phyloP scores from a whole-genome alignment of 2,888 invertebrate species.

The Ptilodon capucinus region DNA sequence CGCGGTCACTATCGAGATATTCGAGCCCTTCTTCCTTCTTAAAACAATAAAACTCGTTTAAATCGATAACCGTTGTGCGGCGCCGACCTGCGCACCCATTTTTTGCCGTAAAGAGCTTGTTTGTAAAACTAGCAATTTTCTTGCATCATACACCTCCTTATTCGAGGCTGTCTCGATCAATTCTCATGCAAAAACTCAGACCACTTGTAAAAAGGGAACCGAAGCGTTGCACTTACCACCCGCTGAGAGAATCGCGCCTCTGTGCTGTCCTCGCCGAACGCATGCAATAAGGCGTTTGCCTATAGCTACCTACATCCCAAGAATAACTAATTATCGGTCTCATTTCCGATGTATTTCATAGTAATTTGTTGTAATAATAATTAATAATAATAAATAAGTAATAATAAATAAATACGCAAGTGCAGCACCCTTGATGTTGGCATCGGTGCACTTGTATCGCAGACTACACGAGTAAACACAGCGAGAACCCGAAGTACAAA shows the following conservation, averaged over 20 bases:
- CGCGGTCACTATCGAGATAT: slow-evolving; percentile 55
- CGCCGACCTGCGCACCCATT: slow-evolving; percentile 54
- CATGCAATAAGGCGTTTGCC: slow-evolving; percentile 28
- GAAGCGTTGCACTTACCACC: slow-evolving; percentile 50
- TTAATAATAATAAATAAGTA: no score
- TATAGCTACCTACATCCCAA: slow-evolving; percentile 20
- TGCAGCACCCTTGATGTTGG: slow-evolving; percentile 26
- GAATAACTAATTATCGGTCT: slow-evolving; percentile 3
- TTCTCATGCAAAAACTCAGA: slow-evolving; percentile 55
- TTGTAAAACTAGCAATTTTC: slow-evolving; percentile 70
- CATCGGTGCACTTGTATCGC: slow-evolving; percentile 41
- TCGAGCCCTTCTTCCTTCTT: slow-evolving; percentile 52
- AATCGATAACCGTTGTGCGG: slow-evolving; percentile 62
- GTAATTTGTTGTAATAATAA: background rate
- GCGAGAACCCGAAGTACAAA: slow-evolving; percentile 38
- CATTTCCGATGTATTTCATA: slow-evolving; percentile 6
- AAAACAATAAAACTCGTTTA: slow-evolving; percentile 67
- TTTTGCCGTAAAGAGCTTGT: slow-evolving; percentile 62
- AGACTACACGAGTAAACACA: slow-evolving; percentile 52
- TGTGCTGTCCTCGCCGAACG: slow-evolving; percentile 38
- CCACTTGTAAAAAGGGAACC: slow-evolving; percentile 48
- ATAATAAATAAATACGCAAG: background rate
- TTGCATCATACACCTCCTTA: slow-evolving; percentile 57
- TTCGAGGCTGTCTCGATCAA: slow-evolving; percentile 51
- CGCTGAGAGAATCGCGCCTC: slow-evolving; percentile 52